Evolutionary conservation across 2,797 vertebrate species (phyloP), one percentile per base, ranked within the genome.

Genomic region (Cynodonichthys magdalenae): DNA sequence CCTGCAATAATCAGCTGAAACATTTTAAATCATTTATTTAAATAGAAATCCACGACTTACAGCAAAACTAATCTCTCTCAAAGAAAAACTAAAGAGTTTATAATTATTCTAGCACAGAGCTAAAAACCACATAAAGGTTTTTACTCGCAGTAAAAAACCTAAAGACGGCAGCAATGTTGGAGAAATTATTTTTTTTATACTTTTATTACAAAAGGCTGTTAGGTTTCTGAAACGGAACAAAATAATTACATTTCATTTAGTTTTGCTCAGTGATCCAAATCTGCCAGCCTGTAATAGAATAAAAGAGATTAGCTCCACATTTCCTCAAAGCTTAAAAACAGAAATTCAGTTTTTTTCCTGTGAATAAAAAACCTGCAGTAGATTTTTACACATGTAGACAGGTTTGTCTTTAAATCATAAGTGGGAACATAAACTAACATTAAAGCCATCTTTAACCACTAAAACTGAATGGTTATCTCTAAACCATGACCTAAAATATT

Each of bases 201-300:
- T 29, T 50, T 60, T 57, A 49, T 64, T 45, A 66, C 55, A 69
- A 67, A 63, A 14, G 19, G 58, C 46, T 58, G 18, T 29, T 63
- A 15, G 77, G 74, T 64, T 62, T 49, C 53, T 60, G 24, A 67
- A 77, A 59, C 3, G 44, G 19, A 60, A 47, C 27, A 49, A 65
- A 81, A 75, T 66, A 61, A 86, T 86, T 80, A 72, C n/a, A n/a
- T n/a, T n/a, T n/a, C 59, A 77, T 85, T 83, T 75, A 77, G 74
- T 79, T 66, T 68, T 82, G 71, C 51, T 83, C 75, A 86, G 62
- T 75, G 73, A 86, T 85, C 69, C 66, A 59, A 69, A 79, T 75
- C 71, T 70, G 69, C 50, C 60, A 72, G 76, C 53, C 28, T 64
- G 66, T 70, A 79, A 84, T 44, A 74, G 46, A 80, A 81, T 76